These are phyloP conservation scores for Drosophila ironensis DNA, from an alignment of 1,140 invertebrate species.

Conservation along the genomic window DNA sequence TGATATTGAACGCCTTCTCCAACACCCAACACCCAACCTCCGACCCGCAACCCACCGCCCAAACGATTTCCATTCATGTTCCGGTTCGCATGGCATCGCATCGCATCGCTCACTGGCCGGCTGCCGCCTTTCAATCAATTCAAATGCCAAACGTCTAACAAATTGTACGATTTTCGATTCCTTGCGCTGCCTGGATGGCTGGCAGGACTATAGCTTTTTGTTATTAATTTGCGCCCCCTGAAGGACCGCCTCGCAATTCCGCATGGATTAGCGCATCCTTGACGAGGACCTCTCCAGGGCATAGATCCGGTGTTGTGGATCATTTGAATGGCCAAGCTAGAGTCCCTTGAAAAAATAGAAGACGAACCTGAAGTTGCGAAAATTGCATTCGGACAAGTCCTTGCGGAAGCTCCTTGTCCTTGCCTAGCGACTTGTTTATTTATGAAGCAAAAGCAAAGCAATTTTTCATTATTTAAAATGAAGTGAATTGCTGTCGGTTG, in stretches of 20 bases:
- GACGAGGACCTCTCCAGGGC: not conserved
- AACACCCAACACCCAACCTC: not conserved
- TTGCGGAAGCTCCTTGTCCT: conserved; percentile 8
- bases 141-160: conserved; percentile 66
- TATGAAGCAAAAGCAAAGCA: conserved; percentile 67
- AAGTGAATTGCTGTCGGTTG: conserved; percentile 69
- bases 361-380: not conserved
- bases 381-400: conserved; percentile 19
- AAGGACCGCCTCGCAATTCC: conserved; percentile 39
- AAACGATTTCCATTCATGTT: conserved; percentile 3
- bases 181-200: not conserved
- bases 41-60: not conserved
- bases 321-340: conserved; percentile 44
- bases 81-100: conserved; percentile 17
- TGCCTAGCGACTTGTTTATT: conserved; percentile 58
- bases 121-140: conserved; percentile 66
- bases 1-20: conserved; percentile 47
- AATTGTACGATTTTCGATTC: conserved; percentile 52
- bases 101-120: conserved; percentile 32
- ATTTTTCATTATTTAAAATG: conserved; percentile 80
- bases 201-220: conserved; percentile 23
- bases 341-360: not conserved
- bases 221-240: conserved; percentile 59
- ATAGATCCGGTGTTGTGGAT: conserved; percentile 30
- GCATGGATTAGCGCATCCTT: conserved; percentile 46